Conservation (phyloP, 2,113 vertebrate genomes). For the Phainopepla nitens region DNA sequence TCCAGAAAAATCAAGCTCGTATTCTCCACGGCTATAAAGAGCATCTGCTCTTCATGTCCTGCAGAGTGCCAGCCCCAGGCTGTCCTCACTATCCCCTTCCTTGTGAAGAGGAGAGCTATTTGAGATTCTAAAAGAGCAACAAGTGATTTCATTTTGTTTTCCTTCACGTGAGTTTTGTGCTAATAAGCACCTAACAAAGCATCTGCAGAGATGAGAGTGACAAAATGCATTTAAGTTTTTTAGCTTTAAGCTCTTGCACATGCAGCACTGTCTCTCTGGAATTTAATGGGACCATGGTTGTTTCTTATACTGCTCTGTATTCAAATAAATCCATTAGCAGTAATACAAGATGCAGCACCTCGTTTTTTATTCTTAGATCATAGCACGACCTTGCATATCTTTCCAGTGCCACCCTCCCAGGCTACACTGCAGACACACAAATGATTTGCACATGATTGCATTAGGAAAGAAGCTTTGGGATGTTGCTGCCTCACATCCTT, state of each 20-base stretch:
- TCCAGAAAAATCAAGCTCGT: not conserved
- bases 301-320: not conserved
- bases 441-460: not conserved
- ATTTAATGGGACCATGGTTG: not conserved
- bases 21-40: not conserved
- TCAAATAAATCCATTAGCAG: not conserved
- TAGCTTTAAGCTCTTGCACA: not conserved
- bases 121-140: not conserved
- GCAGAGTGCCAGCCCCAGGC: not conserved
- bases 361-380: not conserved
- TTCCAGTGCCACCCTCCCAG: not conserved
- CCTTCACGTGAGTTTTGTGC: not conserved
- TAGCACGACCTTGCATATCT: not conserved
- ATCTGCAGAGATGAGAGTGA: not conserved
- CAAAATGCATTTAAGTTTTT: not conserved
- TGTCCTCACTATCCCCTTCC: not conserved
- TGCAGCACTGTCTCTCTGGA: not conserved
- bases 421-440: not conserved
- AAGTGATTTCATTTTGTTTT: not conserved
- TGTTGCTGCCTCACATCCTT: not conserved
- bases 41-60: not conserved
- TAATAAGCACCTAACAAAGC: not conserved
- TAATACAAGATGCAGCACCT: not conserved
- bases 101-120: not conserved
- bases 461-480: not conserved